Percentiles rank a stretch among this genome's conserved stretches.
phyloP scores from a whole-genome alignment of 2,797 vertebrate genomes.

The Acomys russatus region DNA sequence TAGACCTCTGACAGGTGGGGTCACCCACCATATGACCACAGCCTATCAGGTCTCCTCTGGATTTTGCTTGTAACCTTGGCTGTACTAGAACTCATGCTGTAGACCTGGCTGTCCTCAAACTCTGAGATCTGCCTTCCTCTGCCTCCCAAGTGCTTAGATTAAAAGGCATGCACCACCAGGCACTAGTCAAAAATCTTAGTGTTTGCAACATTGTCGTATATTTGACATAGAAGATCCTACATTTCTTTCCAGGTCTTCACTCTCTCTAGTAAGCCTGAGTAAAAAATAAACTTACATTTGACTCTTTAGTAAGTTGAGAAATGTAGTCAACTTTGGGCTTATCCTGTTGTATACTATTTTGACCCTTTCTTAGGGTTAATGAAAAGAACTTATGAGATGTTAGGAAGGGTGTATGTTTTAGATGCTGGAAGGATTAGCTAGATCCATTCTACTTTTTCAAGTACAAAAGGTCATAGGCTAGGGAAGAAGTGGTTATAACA shows the following conservation, averaged over 20 bases:
- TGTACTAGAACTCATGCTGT: not conserved
- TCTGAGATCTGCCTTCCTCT: not conserved
- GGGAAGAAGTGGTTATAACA: constrained; percentile 62
- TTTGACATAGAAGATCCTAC: not conserved
- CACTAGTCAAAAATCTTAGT: not conserved
- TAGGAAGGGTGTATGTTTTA: constrained; percentile 62
- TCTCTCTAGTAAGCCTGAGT: constrained; percentile 23
- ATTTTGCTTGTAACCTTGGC: not conserved
- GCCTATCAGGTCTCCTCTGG: no score
- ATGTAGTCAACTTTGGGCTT: not conserved
- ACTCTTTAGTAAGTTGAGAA: constrained; percentile 49
- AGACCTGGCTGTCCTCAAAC: not conserved
- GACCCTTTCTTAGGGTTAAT: constrained; percentile 66
- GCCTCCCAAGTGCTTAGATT: no score
- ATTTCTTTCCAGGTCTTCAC: constrained; percentile 19
- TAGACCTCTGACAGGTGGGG: no score
- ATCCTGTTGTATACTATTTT: constrained; percentile 32
- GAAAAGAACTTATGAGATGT: constrained; percentile 37
- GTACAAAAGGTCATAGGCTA: constrained; percentile 70
- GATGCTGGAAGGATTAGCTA: constrained; percentile 53
- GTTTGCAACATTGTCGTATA: not conserved
- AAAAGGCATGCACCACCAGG: not conserved
- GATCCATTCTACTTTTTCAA: constrained; percentile 70
- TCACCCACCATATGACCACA: no score
- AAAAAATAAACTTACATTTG: constrained; percentile 50